These are phyloP conservation scores for Pluvialis apricaria DNA, from an alignment of 2,113 vertebrate genomes.

Conservation along the genomic window DNA sequence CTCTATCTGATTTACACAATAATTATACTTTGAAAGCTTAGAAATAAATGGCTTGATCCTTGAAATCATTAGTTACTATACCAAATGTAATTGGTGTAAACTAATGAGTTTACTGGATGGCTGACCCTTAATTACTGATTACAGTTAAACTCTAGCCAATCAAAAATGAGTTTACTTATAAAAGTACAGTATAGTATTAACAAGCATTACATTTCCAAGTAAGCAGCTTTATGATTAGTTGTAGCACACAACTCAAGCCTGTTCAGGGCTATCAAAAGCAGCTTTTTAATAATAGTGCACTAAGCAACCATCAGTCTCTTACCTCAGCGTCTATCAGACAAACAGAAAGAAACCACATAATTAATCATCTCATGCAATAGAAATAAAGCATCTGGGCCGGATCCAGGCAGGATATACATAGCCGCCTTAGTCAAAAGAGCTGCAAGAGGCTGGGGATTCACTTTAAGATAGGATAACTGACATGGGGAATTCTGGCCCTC, in stretches of 20 bases:
- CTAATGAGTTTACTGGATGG: constrained; percentile 80
- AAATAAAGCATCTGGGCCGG: constrained; percentile 40
- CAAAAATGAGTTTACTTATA: constrained; percentile 75
- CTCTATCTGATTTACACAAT: constrained; percentile 83
- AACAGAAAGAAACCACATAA: constrained; percentile 69
- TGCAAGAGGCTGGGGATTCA: neutral
- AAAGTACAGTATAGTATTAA: constrained; percentile 74
- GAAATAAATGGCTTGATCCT: constrained; percentile 81
- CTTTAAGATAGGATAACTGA: neutral
- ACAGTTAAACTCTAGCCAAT: constrained; percentile 79
- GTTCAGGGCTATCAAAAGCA: constrained; percentile 72
- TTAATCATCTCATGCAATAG: constrained; percentile 59
- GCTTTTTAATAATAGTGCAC: constrained; percentile 73
- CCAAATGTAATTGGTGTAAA: constrained; percentile 84
- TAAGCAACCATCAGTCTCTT: constrained; percentile 61
- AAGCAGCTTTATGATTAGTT: constrained; percentile 77
- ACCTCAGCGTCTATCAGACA: constrained; percentile 65
- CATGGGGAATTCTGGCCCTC: neutral
- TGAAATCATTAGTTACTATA: constrained; percentile 82
- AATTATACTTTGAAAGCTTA: constrained; percentile 83
- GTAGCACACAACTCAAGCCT: constrained; percentile 66
- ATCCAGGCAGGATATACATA: constrained; percentile 20
- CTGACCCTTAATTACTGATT: constrained; percentile 83
- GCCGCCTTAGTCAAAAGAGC: neutral
- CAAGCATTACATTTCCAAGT: constrained; percentile 74